Evolutionary conservation across 37 sponge, comb jelly and placozoan species (phyloP).

Genomic region (Aplysina aerophoba): DNA sequence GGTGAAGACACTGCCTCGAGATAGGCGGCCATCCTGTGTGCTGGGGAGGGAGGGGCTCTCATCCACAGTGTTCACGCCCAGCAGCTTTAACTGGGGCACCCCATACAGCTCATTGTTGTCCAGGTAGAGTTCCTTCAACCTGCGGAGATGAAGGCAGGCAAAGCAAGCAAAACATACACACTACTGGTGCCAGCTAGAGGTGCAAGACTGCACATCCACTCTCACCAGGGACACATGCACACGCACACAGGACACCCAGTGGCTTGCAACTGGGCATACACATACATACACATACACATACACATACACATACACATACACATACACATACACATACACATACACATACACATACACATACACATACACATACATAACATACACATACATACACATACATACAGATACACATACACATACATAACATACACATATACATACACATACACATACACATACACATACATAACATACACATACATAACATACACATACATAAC

Average conservation of each 20-base stretch:
- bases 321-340: neutral
- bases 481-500: neutral
- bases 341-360: neutral
- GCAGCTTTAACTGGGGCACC: conserved; percentile 79
- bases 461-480: neutral
- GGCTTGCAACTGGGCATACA: neutral
- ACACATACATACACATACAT: conserved; percentile 25
- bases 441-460: too few species aligned
- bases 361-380: conserved; percentile 13
- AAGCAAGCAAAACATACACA: neutral
- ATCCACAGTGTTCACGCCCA: conserved; percentile 32
- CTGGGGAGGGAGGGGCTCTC: neutral
- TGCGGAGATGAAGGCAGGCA: conserved; percentile 10
- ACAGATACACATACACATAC: neutral
- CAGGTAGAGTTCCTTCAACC: conserved; percentile 79
- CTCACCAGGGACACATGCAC: too few species aligned
- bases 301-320: neutral
- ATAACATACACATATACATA: neutral
- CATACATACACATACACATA: neutral
- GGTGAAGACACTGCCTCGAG: conserved; percentile 27
- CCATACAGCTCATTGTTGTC: conserved; percentile 82
- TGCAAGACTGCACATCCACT: too few species aligned
- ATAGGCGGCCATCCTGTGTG: conserved; percentile 2
- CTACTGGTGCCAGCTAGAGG: neutral
- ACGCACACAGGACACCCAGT: too few species aligned